These are phyloP conservation scores for Syngnathus rostellatus DNA, from an alignment of 2,797 vertebrate genomes.

Conservation along the genomic window DNA sequence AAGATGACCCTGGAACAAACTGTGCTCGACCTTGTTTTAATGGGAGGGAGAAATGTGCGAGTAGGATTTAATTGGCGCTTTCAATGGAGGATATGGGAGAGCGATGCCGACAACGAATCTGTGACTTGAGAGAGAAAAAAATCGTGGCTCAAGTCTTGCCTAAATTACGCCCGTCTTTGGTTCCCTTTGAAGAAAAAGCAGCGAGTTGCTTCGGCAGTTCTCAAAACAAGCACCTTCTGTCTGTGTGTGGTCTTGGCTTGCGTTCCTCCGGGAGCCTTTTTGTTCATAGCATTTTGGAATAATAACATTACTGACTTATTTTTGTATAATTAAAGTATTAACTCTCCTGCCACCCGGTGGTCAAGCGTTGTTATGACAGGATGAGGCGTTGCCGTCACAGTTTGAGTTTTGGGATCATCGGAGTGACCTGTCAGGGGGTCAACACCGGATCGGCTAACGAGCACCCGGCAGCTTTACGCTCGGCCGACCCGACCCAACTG, in stretches of 20 bases:
- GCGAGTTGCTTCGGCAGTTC: background rate
- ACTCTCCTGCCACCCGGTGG: conserved; percentile 32
- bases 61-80: background rate
- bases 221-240: background rate
- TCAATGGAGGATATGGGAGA: background rate
- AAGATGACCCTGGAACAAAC: too few relatives aligned
- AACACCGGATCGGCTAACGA: conserved; percentile 6
- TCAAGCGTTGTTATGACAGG: background rate
- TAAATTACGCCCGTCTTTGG: background rate
- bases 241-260: conserved; percentile 16
- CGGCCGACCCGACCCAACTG: background rate
- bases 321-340: background rate
- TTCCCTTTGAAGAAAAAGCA: background rate
- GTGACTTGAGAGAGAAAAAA: background rate
- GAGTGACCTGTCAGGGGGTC: conserved; percentile 12
- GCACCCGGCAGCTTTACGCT: conserved; percentile 9
- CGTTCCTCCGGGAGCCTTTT: background rate
- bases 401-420: conserved; percentile 11
- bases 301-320: background rate
- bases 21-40: too few relatives aligned
- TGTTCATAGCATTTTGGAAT: too few relatives aligned
- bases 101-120: background rate
- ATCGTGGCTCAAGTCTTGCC: background rate
- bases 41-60: too few relatives aligned
- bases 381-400: too few relatives aligned